Conservation (phyloP, 2,888 invertebrate genomes). For the Drosophila rellima region DNA sequence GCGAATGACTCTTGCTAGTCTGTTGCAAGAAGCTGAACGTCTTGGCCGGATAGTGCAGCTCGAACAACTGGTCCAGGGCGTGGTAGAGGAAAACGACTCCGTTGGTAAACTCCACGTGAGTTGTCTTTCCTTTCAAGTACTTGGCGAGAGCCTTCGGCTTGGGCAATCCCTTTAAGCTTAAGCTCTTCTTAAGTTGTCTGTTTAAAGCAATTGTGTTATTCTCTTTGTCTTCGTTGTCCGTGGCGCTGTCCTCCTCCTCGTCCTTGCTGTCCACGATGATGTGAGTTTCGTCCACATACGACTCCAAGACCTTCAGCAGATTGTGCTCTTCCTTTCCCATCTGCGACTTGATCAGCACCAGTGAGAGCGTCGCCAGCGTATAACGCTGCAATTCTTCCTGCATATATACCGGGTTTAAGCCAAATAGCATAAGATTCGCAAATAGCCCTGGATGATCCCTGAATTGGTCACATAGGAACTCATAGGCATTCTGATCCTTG, state of each 20-base stretch:
- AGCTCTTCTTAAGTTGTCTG: neutral
- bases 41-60: conserved; percentile 61
- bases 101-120: neutral
- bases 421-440: conserved; percentile 63
- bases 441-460: conserved; percentile 45
- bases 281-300: conserved; percentile 1
- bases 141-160: neutral
- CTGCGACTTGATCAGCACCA: conserved; percentile 70
- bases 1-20: conserved; percentile 62
- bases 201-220: conserved; percentile 13
- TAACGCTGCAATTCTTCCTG: conserved; percentile 62
- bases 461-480: conserved; percentile 70
- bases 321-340: neutral
- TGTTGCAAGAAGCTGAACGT: conserved; percentile 65
- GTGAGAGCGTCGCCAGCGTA: conserved; percentile 59
- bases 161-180: neutral
- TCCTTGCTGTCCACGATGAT: neutral
- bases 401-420: conserved; percentile 38
- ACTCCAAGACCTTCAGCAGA: conserved; percentile 46
- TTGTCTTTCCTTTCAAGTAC: neutral
- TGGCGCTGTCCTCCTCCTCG: neutral
- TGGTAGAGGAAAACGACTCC: conserved; percentile 19
- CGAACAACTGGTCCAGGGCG: conserved; percentile 67
- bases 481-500: conserved; percentile 70
- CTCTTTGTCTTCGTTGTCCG: conserved; percentile 15